A percentile compares a stretch with the other conserved stretches of the same genome.
Evolutionary conservation across 2,113 vertebrate species (phyloP).

Genomic region (Lophotis ruficrista): DNA sequence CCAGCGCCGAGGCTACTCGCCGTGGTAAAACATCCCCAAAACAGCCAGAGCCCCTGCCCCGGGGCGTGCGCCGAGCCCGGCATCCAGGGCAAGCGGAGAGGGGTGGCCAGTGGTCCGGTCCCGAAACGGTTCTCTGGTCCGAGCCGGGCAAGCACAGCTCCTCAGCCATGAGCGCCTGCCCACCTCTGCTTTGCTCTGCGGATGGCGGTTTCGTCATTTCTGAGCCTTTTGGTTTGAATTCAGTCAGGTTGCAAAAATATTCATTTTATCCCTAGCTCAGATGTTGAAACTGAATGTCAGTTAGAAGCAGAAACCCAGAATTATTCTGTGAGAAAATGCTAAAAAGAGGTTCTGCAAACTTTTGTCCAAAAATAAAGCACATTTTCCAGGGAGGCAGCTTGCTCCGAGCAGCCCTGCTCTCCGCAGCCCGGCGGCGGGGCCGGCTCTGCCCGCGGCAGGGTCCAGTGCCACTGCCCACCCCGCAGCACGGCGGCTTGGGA

Average conservation of each 20-base stretch:
- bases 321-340: constrained; percentile 50
- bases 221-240: constrained; percentile 44
- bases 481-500: rapidly evolving
- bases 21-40: not conserved
- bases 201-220: not conserved
- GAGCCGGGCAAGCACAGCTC: not conserved
- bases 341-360: constrained; percentile 33
- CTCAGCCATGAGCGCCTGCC: not conserved
- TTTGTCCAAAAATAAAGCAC: not conserved
- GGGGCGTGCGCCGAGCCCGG: not conserved
- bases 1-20: not conserved
- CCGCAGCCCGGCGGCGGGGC: too few species aligned
- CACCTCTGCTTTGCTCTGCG: not conserved
- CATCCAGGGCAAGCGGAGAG: not conserved
- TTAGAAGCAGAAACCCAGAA: constrained; percentile 29
- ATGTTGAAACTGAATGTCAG: constrained; percentile 39
- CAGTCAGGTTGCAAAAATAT: constrained; percentile 65
- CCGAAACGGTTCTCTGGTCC: not conserved
- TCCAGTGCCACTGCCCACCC: not conserved
- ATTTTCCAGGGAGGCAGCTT: not conserved
- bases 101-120: too few species aligned
- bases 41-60: not conserved
- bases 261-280: constrained; percentile 47
- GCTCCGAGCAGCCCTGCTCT: not conserved
- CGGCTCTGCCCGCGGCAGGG: not conserved